Evolutionary conservation across 2,113 vertebrate species (phyloP).

Genomic region (Acrocephalus kingi): DNA sequence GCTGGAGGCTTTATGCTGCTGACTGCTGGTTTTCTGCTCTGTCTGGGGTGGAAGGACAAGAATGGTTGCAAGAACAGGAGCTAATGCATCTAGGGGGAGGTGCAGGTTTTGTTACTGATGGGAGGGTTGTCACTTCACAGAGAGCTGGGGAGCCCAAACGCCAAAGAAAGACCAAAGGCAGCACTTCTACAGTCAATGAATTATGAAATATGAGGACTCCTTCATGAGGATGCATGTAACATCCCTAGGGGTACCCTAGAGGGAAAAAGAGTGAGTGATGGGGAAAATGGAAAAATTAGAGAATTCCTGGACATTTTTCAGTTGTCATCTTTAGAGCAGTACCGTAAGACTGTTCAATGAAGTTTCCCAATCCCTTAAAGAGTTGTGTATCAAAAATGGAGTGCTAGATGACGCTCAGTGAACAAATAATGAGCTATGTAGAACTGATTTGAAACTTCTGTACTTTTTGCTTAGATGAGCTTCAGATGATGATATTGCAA

Average conservation of each 20-base stretch:
- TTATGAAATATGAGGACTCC: neutral
- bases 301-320: neutral
- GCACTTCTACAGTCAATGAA: neutral
- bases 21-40: neutral
- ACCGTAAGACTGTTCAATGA: neutral
- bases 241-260: neutral
- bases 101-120: neutral
- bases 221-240: neutral
- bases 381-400: neutral
- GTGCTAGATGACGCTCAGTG: neutral
- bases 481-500: neutral
- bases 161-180: neutral
- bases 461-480: neutral
- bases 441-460: neutral
- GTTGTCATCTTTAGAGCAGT: neutral
- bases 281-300: neutral
- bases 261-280: neutral
- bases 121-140: neutral
- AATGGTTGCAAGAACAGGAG: neutral
- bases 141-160: neutral
- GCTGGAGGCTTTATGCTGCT: neutral
- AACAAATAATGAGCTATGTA: neutral
- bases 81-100: neutral
- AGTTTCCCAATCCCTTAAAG: neutral
- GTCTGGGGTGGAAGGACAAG: neutral